phyloP scores from a whole-genome alignment of 2,888 invertebrate species.

The Temnothorax unifasciatus region DNA sequence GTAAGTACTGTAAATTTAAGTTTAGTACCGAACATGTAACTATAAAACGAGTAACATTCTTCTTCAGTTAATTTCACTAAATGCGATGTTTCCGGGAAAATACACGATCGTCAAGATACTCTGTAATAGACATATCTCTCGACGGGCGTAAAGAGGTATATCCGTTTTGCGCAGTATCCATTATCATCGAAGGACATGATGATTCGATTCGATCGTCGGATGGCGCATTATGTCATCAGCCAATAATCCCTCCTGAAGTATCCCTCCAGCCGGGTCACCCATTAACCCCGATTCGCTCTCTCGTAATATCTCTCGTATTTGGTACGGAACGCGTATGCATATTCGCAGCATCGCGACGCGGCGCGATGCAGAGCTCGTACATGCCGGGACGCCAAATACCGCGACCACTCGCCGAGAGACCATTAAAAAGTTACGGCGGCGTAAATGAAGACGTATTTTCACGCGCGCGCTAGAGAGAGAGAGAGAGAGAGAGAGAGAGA shows the following conservation, averaged over 20 bases:
- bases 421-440: constrained; percentile 81
- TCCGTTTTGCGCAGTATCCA: constrained; percentile 6
- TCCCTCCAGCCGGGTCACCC: constrained; percentile 49
- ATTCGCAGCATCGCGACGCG: constrained; percentile 35
- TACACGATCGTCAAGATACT: neutral
- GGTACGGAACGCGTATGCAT: constrained; percentile 36
- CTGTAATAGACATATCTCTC: too few species aligned
- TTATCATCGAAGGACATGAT: constrained; percentile 26
- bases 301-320: constrained; percentile 65
- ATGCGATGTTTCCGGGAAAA: neutral
- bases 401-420: constrained; percentile 66
- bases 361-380: constrained; percentile 30
- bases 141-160: neutral
- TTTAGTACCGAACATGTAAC: neutral
- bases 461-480: neutral
- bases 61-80: neutral
- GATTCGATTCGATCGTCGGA: constrained; percentile 32
- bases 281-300: constrained; percentile 70
- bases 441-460: constrained; percentile 79
- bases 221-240: constrained; percentile 44
- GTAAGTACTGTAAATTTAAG: neutral
- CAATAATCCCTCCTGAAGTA: constrained; percentile 42
- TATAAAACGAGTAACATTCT: neutral
- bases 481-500: neutral
- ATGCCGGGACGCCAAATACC: constrained; percentile 59